Percentiles rank a stretch among this genome's conserved stretches.
Conservation (phyloP, 2,113 vertebrate species). For the Melozone crissalis region DNA sequence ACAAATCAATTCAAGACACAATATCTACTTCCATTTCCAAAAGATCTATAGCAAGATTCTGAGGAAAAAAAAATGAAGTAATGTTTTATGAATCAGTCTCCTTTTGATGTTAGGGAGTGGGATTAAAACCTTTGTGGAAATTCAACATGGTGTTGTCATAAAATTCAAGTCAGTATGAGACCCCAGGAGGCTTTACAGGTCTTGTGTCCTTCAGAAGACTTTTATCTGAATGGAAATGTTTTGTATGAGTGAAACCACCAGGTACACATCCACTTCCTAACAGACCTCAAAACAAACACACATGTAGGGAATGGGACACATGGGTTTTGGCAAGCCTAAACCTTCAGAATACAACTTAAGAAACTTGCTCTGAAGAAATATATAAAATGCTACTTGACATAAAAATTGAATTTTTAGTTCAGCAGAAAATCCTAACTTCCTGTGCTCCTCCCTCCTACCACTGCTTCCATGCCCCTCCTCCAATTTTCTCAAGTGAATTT, state of each 20-base stretch:
- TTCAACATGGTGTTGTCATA: constrained; percentile 12
- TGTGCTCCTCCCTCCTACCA: not conserved
- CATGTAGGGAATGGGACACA: not conserved
- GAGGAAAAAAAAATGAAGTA: not conserved
- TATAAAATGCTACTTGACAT: not conserved
- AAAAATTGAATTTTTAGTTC: not conserved
- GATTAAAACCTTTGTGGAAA: constrained; percentile 50
- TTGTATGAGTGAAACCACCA: not conserved
- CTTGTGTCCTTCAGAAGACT: constrained; percentile 11
- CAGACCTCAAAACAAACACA: not conserved
- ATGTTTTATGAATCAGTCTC: constrained; percentile 14
- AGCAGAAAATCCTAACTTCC: not conserved
- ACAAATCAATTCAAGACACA: not conserved
- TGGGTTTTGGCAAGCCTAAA: not conserved
- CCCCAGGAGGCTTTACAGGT: not conserved
- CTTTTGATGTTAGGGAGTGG: constrained; percentile 11
- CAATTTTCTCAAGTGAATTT: not conserved
- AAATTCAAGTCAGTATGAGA: not conserved
- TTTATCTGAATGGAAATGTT: constrained; percentile 2
- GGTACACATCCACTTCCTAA: not conserved
- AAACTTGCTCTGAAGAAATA: not conserved
- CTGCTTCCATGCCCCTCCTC: not conserved
- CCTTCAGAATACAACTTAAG: not conserved
- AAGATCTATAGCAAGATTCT: constrained; percentile 26
- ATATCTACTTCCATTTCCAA: not conserved